A percentile compares a stretch with the other conserved stretches of the same genome.
phyloP scores from a whole-genome alignment of 2,888 invertebrate species.

The Cyclophora punctaria region DNA sequence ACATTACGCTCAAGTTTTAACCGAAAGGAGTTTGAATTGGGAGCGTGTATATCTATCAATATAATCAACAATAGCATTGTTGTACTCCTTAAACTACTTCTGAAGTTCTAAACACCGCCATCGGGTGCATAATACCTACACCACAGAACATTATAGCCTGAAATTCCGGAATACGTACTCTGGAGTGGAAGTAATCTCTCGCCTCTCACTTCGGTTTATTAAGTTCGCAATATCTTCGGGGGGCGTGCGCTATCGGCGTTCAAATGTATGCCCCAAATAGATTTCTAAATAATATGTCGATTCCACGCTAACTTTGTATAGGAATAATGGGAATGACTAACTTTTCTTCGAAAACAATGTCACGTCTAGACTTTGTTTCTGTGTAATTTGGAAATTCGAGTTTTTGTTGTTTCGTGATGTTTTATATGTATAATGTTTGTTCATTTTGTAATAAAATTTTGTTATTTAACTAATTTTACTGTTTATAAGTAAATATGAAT shows the following conservation, averaged over 20 bases:
- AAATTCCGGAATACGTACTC: constrained; percentile 25
- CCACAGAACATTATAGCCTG: not conserved
- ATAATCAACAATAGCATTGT: no score
- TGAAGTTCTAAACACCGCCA: not conserved
- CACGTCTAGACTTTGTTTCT: constrained; percentile 1
- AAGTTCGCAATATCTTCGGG: constrained; percentile 50
- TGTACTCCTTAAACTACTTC: no score
- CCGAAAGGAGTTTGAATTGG: no score
- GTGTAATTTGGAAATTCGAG: no score
- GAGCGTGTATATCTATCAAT: no score
- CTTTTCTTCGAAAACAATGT: constrained; percentile 1
- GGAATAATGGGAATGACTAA: not conserved
- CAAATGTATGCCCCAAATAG: constrained; percentile 35
- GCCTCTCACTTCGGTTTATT: constrained; percentile 47
- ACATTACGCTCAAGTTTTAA: no score
- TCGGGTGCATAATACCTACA: not conserved
- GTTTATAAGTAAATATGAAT: no score
- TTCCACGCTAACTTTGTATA: constrained; percentile 8
- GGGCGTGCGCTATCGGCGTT: constrained; percentile 15
- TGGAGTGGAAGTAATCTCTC: constrained; percentile 49
- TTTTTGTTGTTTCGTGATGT: no score
- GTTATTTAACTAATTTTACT: no score
- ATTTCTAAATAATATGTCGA: constrained; percentile 42
- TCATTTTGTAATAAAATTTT: no score
- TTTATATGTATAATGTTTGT: no score